Evolutionary conservation across 2,888 invertebrate genomes (phyloP).

Genomic region (Melanophora roralis): DNA sequence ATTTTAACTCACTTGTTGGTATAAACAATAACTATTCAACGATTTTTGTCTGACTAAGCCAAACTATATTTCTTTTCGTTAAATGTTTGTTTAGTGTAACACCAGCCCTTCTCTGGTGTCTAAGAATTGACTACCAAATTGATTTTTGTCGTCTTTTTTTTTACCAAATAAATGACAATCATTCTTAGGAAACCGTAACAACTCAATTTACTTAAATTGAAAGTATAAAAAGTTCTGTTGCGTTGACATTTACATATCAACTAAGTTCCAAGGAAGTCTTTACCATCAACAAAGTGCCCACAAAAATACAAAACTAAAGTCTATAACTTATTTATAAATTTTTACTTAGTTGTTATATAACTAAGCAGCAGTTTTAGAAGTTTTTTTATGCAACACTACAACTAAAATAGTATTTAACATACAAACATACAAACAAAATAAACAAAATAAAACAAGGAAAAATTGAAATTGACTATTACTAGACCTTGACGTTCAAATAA

Average conservation of each 20-base stretch:
- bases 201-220: slow-evolving; percentile 51
- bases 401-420: no score
- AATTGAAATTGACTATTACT: slow-evolving; percentile 56
- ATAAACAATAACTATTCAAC: slow-evolving; percentile 6
- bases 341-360: slow-evolving; percentile 10
- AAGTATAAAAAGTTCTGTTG: slow-evolving; percentile 19
- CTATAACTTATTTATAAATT: slow-evolving; percentile 27
- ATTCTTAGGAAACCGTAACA: slow-evolving; percentile 60
- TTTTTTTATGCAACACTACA: not conserved
- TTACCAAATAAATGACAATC: slow-evolving; percentile 59
- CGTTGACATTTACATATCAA: slow-evolving; percentile 62
- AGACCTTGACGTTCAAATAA: slow-evolving; percentile 60
- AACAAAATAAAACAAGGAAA: slow-evolving; percentile 6
- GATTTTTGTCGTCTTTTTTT: not conserved
- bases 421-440: not conserved
- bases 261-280: slow-evolving; percentile 58
- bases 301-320: not conserved
- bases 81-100: slow-evolving; percentile 30
- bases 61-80: slow-evolving; percentile 13
- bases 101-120: slow-evolving; percentile 1
- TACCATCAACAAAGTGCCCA: not conserved
- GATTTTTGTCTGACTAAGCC: slow-evolving; percentile 18
- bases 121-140: slow-evolving; percentile 20
- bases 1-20: slow-evolving; percentile 52
- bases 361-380: slow-evolving; percentile 11